Evolutionary conservation across 1,140 invertebrate genomes (phyloP), one percentile per base, ranked within the genome.

Genomic region (Thalassaphorura encarpata): DNA sequence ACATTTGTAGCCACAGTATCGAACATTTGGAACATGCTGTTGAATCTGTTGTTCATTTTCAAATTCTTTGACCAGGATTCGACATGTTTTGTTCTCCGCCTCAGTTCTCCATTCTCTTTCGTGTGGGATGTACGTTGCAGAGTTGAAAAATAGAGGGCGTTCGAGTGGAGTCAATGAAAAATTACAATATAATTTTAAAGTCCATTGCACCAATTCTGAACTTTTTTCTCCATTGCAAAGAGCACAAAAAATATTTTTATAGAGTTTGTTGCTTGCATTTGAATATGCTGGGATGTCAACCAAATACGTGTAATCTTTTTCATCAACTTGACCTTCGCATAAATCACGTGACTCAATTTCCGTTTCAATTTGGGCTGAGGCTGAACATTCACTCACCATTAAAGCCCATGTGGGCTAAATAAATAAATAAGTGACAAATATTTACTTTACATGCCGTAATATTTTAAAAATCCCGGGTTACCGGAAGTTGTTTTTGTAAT

Each of bases 181-280:
- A 33, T 39, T 57, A 26, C 62, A 63, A 6, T 42, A 40, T 2
- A 60, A 40, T 36, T 51, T 39, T 13, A 46, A 48, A 15, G 41
- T 41, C 45, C 33, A 39, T 2, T 1, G 11, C 2, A 48, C 11
- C 43, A 63, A 48, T 21, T 54, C 23, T 4, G 18, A 5, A 4
- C 49, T 48, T 11, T 26, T 21, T 24, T 56, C 65, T n/a, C 46
- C 51, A 42, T 70, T 61, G 47, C 69, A 70, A 6, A 56, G 41
- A 4, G 69, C 68, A 53, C 69, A 70, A 54, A 60, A 70, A 6
- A 70, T 56, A 41, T 69, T 70, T 41, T 54, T 58, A 50, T 69
- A 70, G 8, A 67, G 56, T 11, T 52, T 53, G 13, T 6, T 6
- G 3, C 29, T 49, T 4, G 11, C 6, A 8, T 60, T 55, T 18